Conservation (phyloP, 53 echinoderm and acorn worm genomes). For the Echinarachnius parma region DNA sequence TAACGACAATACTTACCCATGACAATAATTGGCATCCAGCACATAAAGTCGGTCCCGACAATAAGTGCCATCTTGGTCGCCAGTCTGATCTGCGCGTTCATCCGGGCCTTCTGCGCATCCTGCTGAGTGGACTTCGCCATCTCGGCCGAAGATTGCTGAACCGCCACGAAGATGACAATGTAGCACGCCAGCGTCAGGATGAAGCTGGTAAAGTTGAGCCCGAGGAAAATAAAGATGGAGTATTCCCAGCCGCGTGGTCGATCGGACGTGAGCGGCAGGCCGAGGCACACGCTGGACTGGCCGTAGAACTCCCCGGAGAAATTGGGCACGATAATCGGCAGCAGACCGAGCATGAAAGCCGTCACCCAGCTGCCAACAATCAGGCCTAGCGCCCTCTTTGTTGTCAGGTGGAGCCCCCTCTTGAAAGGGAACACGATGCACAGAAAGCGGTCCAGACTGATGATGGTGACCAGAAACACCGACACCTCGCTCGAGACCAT, state of each 20-base stretch:
- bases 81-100: slow-evolving; percentile 44
- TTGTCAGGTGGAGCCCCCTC: slow-evolving; percentile 37
- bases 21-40: slow-evolving; percentile 65
- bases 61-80: slow-evolving; percentile 65
- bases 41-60: slow-evolving; percentile 61
- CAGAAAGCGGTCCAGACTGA: slow-evolving; percentile 54
- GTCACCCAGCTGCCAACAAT: slow-evolving; percentile 33
- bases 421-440: slow-evolving; percentile 56
- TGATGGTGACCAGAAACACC: slow-evolving; percentile 51
- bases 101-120: slow-evolving; percentile 7
- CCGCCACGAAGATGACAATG: slow-evolving; percentile 47
- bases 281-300: slow-evolving; percentile 55
- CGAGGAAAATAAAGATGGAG: slow-evolving; percentile 50
- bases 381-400: neutral
- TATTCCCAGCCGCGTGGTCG: slow-evolving; percentile 45
- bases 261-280: slow-evolving; percentile 35
- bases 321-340: slow-evolving; percentile 22
- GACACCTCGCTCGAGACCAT: slow-evolving; percentile 62
- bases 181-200: slow-evolving; percentile 46
- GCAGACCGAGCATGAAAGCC: slow-evolving; percentile 33
- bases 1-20: slow-evolving; percentile 54
- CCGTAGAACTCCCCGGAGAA: slow-evolving; percentile 50
- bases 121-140: slow-evolving; percentile 12
- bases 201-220: slow-evolving; percentile 51
- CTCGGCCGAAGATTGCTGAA: slow-evolving; percentile 31